A percentile compares a stretch with the other conserved stretches of the same genome.
phyloP scores from a whole-genome alignment of 2,797 vertebrate species.

The Botia kubotai region DNA sequence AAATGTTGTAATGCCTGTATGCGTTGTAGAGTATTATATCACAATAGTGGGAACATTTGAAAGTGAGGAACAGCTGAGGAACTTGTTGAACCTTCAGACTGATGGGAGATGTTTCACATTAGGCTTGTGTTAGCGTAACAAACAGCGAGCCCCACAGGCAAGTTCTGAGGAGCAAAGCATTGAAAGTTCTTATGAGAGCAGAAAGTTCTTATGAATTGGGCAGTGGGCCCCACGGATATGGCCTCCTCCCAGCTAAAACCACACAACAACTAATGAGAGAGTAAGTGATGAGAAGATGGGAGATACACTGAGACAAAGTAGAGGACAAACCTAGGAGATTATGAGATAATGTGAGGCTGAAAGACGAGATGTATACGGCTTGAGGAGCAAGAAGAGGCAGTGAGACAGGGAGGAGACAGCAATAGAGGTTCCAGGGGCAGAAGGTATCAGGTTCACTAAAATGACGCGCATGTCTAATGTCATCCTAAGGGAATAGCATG shows the following conservation, averaged over 20 bases:
- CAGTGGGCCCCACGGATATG: slow-evolving; percentile 46
- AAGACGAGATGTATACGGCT: slow-evolving; percentile 38
- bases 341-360: slow-evolving; percentile 30
- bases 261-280: slow-evolving; percentile 24
- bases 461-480: slow-evolving; percentile 46
- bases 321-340: slow-evolving; percentile 18
- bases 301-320: slow-evolving; percentile 20
- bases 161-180: slow-evolving; percentile 23
- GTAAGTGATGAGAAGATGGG: background rate
- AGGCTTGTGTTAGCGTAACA: background rate
- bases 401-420: slow-evolving; percentile 33
- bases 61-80: background rate
- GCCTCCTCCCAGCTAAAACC: slow-evolving; percentile 38
- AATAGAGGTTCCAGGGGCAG: slow-evolving; percentile 4
- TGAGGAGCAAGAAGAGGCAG: background rate
- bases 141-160: slow-evolving; percentile 22
- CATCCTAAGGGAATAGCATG: slow-evolving; percentile 31
- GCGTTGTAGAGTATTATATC: background rate
- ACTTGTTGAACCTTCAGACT: background rate
- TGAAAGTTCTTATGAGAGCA: slow-evolving; percentile 6
- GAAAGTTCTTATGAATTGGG: slow-evolving; percentile 52
- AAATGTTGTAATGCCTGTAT: background rate
- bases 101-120: slow-evolving; percentile 6
- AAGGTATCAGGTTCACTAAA: slow-evolving; percentile 44
- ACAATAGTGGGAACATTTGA: background rate